A percentile compares a stretch with the other conserved stretches of the same genome.
These are phyloP conservation scores for Poicephalus meyeri DNA, from an alignment of 2,113 vertebrate genomes.

Conservation along the genomic window DNA sequence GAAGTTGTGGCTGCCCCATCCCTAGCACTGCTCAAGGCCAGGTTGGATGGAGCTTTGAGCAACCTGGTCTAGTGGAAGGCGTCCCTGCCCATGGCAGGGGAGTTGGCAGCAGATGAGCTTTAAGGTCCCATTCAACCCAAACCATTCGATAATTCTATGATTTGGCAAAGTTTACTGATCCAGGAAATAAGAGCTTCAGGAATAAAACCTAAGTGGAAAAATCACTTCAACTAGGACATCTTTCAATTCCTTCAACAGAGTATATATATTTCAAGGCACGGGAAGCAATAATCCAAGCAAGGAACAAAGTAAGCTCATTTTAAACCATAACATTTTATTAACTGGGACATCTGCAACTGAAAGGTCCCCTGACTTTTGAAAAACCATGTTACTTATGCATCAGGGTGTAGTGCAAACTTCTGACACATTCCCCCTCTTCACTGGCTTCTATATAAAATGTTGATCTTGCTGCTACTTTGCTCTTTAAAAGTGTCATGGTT, in stretches of 20 bases:
- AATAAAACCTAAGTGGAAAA: not conserved
- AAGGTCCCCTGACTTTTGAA: not conserved
- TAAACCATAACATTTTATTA: constrained; percentile 21
- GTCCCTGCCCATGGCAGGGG: not conserved
- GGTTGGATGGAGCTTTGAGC: not conserved
- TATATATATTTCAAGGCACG: not conserved
- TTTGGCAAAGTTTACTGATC: not conserved
- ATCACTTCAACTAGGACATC: not conserved
- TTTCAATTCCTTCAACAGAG: not conserved
- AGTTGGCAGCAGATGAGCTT: not conserved
- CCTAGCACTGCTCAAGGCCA: not conserved
- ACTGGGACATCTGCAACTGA: not conserved
- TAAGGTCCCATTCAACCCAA: not conserved
- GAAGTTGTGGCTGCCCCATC: not conserved
- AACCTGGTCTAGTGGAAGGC: not conserved
- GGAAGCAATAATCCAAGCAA: constrained; percentile 17
- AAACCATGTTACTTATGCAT: not conserved
- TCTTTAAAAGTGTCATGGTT: not conserved
- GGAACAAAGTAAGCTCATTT: constrained; percentile 32
- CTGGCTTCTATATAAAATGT: not conserved
- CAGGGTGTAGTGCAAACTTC: not conserved
- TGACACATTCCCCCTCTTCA: not conserved
- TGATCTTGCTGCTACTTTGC: not conserved
- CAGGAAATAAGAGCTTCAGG: not conserved
- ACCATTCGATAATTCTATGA: not conserved